Base-by-base conservation (phyloP, 2,888 invertebrate species). In the Acrobasis suavella region DNA sequence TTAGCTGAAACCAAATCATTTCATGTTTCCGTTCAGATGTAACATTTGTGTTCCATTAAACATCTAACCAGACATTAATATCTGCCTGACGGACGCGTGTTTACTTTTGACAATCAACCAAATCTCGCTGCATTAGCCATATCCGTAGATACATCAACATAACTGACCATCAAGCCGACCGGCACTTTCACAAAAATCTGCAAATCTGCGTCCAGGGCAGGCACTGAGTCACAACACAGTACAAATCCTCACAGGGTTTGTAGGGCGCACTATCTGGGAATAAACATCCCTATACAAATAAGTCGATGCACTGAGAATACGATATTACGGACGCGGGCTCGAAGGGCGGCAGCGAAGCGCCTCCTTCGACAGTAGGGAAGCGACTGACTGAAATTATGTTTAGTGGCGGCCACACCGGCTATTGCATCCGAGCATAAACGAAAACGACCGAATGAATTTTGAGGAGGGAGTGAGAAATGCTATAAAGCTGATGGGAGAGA, bases 341-440 rank as follows among this genome's bases (percentile, higher is more conserved):
- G 72, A 66, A 76, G 78, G 71, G 79, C 82, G 81, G 72, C 84
- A 80, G 74, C 86, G 77, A 85, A 66, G 73, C 83, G 75, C 77
- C 83, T 85, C 84, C 87, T 81, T 72, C 81, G 77, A 76, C 83
- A 83, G 81, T 77, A 83, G 83, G 82, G 78, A 82, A 88, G 80
- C 85, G 90, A 91, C 91, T 91, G 92, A 75, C 85, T 86, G 81
- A 85, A 89, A 85, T 88, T 87, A 82, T 89, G 92, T 87, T 87
- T 93, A 78, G 93, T 93, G 76, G 69, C 76, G 89, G 73, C 55
- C 92, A 92, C 87, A 93, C 93, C 86, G 93, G 88, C 90, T 89
- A 89, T 86, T 91, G 91, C 91, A 89, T 85, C 90, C 91, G 91
- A 91, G 80, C 76, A 81, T 81, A 81, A 85, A 86, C 91, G 91